Evolutionary conservation across 2,113 vertebrate genomes (phyloP).

Genomic region (Ceyx melanurus): DNA sequence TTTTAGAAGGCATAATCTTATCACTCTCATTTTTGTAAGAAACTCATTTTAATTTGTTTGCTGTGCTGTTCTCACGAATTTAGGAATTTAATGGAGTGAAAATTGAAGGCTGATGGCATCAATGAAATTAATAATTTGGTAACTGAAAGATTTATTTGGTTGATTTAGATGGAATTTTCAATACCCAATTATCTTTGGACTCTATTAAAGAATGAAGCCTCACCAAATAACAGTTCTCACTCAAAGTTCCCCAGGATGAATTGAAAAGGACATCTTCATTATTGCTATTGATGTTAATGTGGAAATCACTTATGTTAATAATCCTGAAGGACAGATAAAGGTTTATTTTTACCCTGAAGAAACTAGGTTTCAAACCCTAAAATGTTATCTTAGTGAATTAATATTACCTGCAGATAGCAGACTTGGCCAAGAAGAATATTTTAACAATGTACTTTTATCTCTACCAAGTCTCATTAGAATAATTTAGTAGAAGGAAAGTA

Average conservation of each 20-base stretch:
- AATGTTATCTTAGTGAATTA: conserved; percentile 51
- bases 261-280: conserved; percentile 68
- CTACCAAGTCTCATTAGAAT: conserved; percentile 23
- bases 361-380: conserved; percentile 50
- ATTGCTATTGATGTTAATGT: conserved; percentile 70
- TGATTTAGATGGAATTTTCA: conserved; percentile 75
- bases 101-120: conserved; percentile 73
- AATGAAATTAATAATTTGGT: conserved; percentile 79
- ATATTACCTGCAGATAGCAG: conserved; percentile 56
- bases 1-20: conserved; percentile 75
- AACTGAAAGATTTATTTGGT: conserved; percentile 72
- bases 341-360: conserved; percentile 54
- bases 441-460: conserved; percentile 50
- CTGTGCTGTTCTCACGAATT: conserved; percentile 69
- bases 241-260: conserved; percentile 48
- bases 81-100: conserved; percentile 75
- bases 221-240: conserved; percentile 61
- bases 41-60: conserved; percentile 79
- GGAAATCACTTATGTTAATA: conserved; percentile 65
- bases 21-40: conserved; percentile 75
- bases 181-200: conserved; percentile 66
- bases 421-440: conserved; percentile 43
- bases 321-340: conserved; percentile 62
- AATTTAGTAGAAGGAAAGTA: conserved; percentile 31
- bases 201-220: conserved; percentile 64